Conservation (phyloP, 1,140 invertebrate species). For the Teleogryllus occipitalis region DNA sequence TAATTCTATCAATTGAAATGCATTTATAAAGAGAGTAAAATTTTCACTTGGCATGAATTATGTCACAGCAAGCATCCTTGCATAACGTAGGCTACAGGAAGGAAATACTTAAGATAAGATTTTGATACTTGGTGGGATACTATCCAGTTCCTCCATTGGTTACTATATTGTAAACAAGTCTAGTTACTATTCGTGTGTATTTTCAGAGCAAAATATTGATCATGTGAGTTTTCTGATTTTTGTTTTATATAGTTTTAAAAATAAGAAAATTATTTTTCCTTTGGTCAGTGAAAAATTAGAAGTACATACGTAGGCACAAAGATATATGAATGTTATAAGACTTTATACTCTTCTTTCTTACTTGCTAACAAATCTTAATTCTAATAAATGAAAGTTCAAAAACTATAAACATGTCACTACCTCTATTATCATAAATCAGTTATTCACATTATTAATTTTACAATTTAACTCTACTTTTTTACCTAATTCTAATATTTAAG, state of each 20-base stretch:
- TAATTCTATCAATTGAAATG: too few relatives aligned
- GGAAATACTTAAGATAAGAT: slow-evolving; percentile 13
- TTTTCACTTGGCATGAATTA: too few relatives aligned
- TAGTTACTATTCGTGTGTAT: too few relatives aligned
- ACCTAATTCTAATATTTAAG: background rate
- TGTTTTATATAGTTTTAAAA: background rate
- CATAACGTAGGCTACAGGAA: background rate
- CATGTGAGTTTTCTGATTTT: background rate
- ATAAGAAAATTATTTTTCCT: background rate
- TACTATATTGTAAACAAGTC: background rate
- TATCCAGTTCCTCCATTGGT: background rate
- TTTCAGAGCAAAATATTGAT: background rate
- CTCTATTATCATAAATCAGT: too few relatives aligned
- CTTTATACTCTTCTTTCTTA: background rate
- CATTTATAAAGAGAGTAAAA: too few relatives aligned
- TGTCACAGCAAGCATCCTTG: too few relatives aligned
- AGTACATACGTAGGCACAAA: background rate
- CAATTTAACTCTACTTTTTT: background rate
- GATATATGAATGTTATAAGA: background rate
- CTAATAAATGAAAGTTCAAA: background rate
- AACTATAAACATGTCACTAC: background rate
- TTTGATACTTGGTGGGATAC: background rate
- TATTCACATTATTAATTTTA: too few relatives aligned
- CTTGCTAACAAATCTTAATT: background rate
- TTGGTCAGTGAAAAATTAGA: background rate